Evolutionary conservation across 2,888 invertebrate species (phyloP).

Genomic region (Heteropelma amictum): DNA sequence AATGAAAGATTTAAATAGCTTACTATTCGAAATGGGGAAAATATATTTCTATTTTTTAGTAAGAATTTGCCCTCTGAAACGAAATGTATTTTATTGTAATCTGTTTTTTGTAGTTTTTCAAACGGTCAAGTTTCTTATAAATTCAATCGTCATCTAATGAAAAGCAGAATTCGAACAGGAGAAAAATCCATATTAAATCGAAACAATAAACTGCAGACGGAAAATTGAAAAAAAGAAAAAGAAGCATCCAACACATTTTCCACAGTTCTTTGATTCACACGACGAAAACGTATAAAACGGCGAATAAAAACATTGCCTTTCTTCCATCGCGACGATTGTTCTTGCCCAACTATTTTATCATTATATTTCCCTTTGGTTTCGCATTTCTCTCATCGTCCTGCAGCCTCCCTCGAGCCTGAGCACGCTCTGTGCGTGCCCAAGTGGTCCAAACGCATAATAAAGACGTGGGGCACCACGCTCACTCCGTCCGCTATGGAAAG

Average conservation of each 20-base stretch:
- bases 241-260: background rate
- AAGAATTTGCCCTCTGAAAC: too few species aligned
- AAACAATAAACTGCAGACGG: too few species aligned
- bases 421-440: slow-evolving; percentile 76
- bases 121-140: too few species aligned
- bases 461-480: slow-evolving; percentile 58
- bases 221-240: too few species aligned
- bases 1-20: too few species aligned
- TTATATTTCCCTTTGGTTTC: slow-evolving; percentile 40
- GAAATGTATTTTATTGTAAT: too few species aligned
- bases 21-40: too few species aligned
- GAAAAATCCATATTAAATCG: too few species aligned
- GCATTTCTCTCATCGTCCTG: slow-evolving; percentile 61
- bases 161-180: too few species aligned
- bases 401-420: slow-evolving; percentile 62
- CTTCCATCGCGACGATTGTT: slow-evolving; percentile 71
- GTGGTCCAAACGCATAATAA: slow-evolving; percentile 77
- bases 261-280: background rate
- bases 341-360: slow-evolving; percentile 55
- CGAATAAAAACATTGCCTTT: background rate
- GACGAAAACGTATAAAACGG: background rate
- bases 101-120: too few species aligned
- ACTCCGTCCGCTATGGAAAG: slow-evolving; percentile 22
- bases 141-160: too few species aligned
- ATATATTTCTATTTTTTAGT: too few species aligned